Evolutionary conservation across 2,113 vertebrate genomes (phyloP).

Genomic region (Rana temporaria): DNA sequence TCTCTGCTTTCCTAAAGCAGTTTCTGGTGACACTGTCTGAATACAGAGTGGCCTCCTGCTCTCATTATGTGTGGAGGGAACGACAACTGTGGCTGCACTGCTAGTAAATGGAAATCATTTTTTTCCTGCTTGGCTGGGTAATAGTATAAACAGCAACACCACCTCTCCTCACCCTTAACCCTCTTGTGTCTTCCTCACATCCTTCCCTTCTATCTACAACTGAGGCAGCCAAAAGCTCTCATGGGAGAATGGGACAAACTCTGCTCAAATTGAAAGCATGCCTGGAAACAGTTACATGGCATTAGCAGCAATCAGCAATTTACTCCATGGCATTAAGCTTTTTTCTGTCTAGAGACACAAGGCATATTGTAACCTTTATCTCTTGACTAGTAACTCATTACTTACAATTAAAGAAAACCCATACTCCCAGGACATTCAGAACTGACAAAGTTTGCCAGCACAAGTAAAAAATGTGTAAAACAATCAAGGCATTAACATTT

Average conservation of each 20-base stretch:
- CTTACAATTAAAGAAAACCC: not conserved
- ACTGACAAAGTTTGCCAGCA: not conserved
- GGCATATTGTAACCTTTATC: constrained; percentile 55
- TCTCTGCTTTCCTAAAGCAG: constrained; percentile 70
- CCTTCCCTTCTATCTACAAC: constrained; percentile 17
- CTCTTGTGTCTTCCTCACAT: constrained; percentile 25
- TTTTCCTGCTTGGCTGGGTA: constrained; percentile 61
- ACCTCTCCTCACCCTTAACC: constrained; percentile 56
- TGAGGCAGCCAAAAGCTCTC: constrained; percentile 26
- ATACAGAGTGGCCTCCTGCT: constrained; percentile 74
- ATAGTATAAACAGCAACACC: constrained; percentile 46
- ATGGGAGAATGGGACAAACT: constrained; percentile 16
- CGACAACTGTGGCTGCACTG: constrained; percentile 70
- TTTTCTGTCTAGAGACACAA: constrained; percentile 57
- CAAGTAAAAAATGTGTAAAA: too few relatives aligned
- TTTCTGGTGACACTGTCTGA: constrained; percentile 78
- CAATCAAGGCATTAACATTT: too few relatives aligned
- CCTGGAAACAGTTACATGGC: constrained; percentile 40
- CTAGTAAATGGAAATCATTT: constrained; percentile 69
- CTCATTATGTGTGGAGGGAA: constrained; percentile 77
- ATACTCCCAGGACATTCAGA: not conserved
- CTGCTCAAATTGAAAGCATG: constrained; percentile 2
- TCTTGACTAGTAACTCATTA: not conserved
- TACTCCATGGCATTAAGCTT: constrained; percentile 60
- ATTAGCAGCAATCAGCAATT: constrained; percentile 63